A percentile compares a stretch with the other conserved stretches of the same genome.
phyloP scores from a whole-genome alignment of 2,113 vertebrate species.

The Vireo altiloquus region DNA sequence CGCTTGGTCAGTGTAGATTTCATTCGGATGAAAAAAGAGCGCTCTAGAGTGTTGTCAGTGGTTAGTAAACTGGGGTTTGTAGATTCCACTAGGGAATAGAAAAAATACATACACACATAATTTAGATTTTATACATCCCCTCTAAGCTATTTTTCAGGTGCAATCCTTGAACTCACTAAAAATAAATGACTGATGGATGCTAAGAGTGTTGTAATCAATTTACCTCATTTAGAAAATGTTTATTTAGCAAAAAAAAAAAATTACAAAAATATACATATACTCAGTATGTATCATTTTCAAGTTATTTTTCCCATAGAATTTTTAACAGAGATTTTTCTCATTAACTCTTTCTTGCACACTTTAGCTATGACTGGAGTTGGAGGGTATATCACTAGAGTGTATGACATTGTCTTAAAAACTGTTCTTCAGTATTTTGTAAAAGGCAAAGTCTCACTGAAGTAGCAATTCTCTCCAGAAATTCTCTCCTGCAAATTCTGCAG shows the following conservation, averaged over 20 bases:
- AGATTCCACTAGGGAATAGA: conserved; percentile 86
- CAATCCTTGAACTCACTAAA: conserved; percentile 72
- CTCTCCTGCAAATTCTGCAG: neutral
- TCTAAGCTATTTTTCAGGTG: conserved; percentile 66
- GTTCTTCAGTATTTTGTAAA: neutral
- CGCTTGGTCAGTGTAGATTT: conserved; percentile 99
- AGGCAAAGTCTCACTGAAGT: neutral
- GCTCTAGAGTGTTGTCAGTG: conserved; percentile 90
- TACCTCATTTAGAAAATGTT: conserved; percentile 72
- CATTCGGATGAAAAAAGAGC: conserved; percentile 99
- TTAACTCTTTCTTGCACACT: conserved; percentile 46
- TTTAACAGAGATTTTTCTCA: neutral
- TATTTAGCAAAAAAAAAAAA: conserved; percentile 61
- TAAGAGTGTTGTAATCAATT: conserved; percentile 75
- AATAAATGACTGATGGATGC: conserved; percentile 74
- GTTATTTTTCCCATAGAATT: conserved; percentile 42
- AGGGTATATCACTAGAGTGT: neutral
- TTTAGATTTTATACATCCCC: conserved; percentile 57
- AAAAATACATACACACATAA: conserved; percentile 67
- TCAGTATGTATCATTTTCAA: conserved; percentile 47
- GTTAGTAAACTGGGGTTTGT: conserved; percentile 90
- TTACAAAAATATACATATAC: conserved; percentile 60
- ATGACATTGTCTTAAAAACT: neutral
- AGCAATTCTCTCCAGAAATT: neutral
- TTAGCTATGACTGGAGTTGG: neutral